A percentile compares a stretch with the other conserved stretches of the same genome.
These are phyloP conservation scores for Tachycineta bicolor DNA, from an alignment of 2,113 vertebrate genomes.

Conservation along the genomic window DNA sequence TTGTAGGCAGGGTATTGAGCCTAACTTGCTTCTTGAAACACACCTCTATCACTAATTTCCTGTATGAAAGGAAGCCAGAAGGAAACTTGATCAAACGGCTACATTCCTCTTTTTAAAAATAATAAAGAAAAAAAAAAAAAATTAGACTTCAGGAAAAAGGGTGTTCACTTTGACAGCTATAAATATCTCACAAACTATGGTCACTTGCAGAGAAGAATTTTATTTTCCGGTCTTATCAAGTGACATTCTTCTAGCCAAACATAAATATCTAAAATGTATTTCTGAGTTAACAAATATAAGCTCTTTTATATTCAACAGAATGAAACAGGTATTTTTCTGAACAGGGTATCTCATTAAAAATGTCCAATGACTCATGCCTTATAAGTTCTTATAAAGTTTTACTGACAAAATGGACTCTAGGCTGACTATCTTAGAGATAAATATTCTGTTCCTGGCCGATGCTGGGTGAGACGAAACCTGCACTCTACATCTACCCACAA, in stretches of 20 bases:
- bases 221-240: not conserved
- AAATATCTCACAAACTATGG: not conserved
- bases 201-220: not conserved
- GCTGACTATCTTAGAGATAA: not conserved
- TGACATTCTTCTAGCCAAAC: not conserved
- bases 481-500: not conserved
- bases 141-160: not conserved
- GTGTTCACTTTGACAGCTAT: not conserved
- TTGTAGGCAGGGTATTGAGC: accelerated
- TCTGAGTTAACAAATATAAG: not conserved
- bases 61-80: not conserved
- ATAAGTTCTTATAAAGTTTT: not conserved
- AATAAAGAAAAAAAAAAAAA: not conserved
- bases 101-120: not conserved
- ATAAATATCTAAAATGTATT: not conserved
- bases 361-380: not conserved
- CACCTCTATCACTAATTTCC: not conserved
- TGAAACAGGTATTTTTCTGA: not conserved
- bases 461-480: not conserved
- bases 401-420: not conserved
- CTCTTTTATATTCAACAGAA: not conserved
- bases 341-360: not conserved
- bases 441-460: not conserved
- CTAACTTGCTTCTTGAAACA: not conserved
- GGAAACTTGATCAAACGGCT: not conserved